Evolutionary conservation across 2,888 invertebrate genomes (phyloP), one percentile per base, ranked within the genome.

Genomic region (Entomobrya proxima): DNA sequence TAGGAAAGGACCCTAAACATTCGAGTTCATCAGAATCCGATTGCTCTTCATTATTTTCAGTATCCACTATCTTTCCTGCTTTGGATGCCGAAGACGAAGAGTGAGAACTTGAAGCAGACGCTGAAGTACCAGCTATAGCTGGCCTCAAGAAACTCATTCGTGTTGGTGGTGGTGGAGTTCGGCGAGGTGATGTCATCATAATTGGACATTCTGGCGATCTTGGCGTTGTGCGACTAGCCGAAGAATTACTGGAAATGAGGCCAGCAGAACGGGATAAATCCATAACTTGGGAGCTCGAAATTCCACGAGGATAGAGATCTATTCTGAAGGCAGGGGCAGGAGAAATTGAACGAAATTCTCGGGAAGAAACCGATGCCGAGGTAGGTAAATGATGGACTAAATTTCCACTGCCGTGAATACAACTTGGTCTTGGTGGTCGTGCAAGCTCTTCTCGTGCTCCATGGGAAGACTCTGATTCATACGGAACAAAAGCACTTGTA

Each of bases 1-100:
- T 86, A 6, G 89, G 89, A 78, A 89, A 89, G 15, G 89, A 80
- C 18, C 90, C 90, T 0, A 89, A 55, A 3, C 89, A 84, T 2
- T 88, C 88, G 32, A 89, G 87, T 15, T 89, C 90, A 52, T 88
- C 89, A 21, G 86, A 78, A 30, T 87, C 85, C 13, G 55, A 30
- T 40, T n/a, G n/a, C n/a, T 61, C 32, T 15, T 7, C 32, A 15
- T n/a, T 32, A 15, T 15, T n/a, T 30, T 11, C 32, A 32, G 32
- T 32, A 3, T 2, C 2, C 7, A 18, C 18, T n/a, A 1, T 52
- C 7, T 18, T 15, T n/a, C 18, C 18, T 4, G 2, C 52, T 11
- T 5, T 7, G 9, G 55, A n/a, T n/a, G n/a, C n/a, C n/a, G n/a
- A n/a, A n/a, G n/a, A n/a, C n/a, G n/a, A 58, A 30, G 27, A 58